Evolutionary conservation across 2,113 vertebrate genomes (phyloP).

Genomic region (Synodontis membranacea): DNA sequence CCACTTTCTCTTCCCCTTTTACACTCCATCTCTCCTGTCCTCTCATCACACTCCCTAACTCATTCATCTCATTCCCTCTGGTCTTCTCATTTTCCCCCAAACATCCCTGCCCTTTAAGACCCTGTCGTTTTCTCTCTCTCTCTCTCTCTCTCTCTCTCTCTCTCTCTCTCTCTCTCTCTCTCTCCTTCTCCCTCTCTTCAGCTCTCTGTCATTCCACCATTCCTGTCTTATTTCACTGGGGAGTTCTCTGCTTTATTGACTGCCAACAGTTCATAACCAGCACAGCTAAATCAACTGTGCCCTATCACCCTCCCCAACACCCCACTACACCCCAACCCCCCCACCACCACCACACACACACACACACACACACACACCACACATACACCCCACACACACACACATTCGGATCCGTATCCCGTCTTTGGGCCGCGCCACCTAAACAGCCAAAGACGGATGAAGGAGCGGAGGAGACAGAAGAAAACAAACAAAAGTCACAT

Average conservation of each 20-base stretch:
- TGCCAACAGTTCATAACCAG: slow-evolving; percentile 92
- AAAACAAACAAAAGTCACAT: slow-evolving; percentile 45
- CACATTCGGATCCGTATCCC: background rate
- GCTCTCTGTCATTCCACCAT: slow-evolving; percentile 20
- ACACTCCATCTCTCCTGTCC: slow-evolving; percentile 17
- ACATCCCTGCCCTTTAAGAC: slow-evolving; percentile 29
- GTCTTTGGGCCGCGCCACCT: slow-evolving; percentile 14
- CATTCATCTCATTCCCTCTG: slow-evolving; percentile 28
- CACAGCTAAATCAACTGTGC: slow-evolving; percentile 87
- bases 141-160: background rate
- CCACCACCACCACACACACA: no score
- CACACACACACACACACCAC: no score
- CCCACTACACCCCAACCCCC: background rate
- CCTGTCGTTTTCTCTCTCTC: background rate
- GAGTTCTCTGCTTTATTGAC: slow-evolving; percentile 91
- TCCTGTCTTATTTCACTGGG: slow-evolving; percentile 75
- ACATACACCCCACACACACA: background rate
- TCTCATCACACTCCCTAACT: slow-evolving; percentile 26
- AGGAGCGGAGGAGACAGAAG: slow-evolving; percentile 43
- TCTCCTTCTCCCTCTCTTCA: background rate
- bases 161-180: background rate
- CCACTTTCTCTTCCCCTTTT: slow-evolving; percentile 26
- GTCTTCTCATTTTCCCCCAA: slow-evolving; percentile 44
- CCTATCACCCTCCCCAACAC: slow-evolving; percentile 24
- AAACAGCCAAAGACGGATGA: slow-evolving; percentile 21